Conservation (phyloP, 2,797 vertebrate genomes). For the Gastrophryne carolinensis region DNA sequence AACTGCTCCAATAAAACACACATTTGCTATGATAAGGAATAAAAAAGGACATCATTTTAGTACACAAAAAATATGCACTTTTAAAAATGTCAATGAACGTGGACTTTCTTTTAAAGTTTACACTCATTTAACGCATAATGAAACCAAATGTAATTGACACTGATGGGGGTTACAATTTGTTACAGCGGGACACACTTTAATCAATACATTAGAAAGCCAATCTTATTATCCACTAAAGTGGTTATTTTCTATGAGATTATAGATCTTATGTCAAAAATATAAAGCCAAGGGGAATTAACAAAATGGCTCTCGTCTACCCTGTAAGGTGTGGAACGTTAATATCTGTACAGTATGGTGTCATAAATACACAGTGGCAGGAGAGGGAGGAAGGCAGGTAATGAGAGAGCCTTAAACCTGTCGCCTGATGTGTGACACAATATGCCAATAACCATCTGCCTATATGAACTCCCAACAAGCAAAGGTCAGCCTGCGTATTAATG, state of each 20-base stretch:
- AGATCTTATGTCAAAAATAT: slow-evolving; percentile 48
- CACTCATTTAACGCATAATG: slow-evolving; percentile 56
- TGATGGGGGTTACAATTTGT: slow-evolving; percentile 65
- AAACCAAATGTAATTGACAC: slow-evolving; percentile 59
- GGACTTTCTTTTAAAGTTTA: no score
- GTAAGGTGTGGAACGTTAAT: not conserved
- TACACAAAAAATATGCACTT: no score
- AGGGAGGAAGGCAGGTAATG: slow-evolving; percentile 15
- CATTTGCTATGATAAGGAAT: no score
- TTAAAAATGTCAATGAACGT: no score
- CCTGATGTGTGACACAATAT: not conserved
- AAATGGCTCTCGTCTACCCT: not conserved
- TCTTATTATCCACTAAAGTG: slow-evolving; percentile 58
- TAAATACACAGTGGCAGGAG: not conserved
- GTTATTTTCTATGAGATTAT: slow-evolving; percentile 54
- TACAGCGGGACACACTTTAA: slow-evolving; percentile 59
- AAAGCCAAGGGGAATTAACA: slow-evolving; percentile 27
- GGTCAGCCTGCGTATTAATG: slow-evolving; percentile 21
- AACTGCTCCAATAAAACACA: no score
- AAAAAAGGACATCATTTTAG: no score
- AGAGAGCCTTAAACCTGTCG: slow-evolving; percentile 4
- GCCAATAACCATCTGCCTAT: not conserved
- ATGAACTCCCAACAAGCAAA: slow-evolving; percentile 1
- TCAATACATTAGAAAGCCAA: slow-evolving; percentile 60
- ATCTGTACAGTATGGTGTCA: not conserved